A percentile compares a stretch with the other conserved stretches of the same genome.
These are phyloP conservation scores for Dicyrtoma fusca DNA, from an alignment of 2,888 invertebrate genomes.

Conservation along the genomic window DNA sequence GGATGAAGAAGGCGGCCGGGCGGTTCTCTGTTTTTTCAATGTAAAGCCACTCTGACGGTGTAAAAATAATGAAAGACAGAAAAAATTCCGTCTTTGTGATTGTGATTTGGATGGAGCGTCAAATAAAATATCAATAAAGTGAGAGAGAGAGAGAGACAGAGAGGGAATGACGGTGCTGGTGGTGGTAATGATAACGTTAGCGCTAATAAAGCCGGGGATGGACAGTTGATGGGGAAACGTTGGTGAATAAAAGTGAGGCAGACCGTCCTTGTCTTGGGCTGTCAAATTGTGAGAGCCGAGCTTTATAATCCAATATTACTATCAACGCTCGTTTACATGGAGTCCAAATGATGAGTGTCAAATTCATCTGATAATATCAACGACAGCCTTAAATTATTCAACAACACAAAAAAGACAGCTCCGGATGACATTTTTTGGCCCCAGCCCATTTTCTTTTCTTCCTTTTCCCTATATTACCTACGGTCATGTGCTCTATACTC, in stretches of 20 bases:
- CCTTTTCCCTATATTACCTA: not conserved
- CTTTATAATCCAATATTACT: slow-evolving; percentile 25
- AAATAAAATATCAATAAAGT: too few relatives aligned
- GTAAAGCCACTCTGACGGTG: too few relatives aligned
- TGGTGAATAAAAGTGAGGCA: slow-evolving; percentile 20
- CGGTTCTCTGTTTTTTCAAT: too few relatives aligned
- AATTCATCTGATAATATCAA: slow-evolving; percentile 27
- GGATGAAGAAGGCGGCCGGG: too few relatives aligned
- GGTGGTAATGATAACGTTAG: not conserved
- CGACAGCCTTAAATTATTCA: slow-evolving; percentile 35
- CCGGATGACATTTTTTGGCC: slow-evolving; percentile 32
- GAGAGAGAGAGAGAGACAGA: not conserved
- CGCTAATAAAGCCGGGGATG: not conserved
- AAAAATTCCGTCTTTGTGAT: too few relatives aligned
- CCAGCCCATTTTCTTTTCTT: slow-evolving; percentile 31
- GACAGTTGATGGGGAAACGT: not conserved
- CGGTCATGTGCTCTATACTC: too few relatives aligned
- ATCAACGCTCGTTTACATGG: not conserved
- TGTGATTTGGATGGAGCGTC: too few relatives aligned
- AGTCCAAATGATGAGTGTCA: slow-evolving; percentile 33
- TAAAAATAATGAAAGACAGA: too few relatives aligned
- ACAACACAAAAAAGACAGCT: slow-evolving; percentile 29
- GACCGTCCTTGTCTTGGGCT: slow-evolving; percentile 26
- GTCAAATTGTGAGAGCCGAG: slow-evolving; percentile 31
- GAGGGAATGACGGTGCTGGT: too few relatives aligned